A percentile compares a stretch with the other conserved stretches of the same genome.
These are phyloP conservation scores for Nomada flava DNA, from an alignment of 2,888 invertebrate genomes.

Conservation along the genomic window DNA sequence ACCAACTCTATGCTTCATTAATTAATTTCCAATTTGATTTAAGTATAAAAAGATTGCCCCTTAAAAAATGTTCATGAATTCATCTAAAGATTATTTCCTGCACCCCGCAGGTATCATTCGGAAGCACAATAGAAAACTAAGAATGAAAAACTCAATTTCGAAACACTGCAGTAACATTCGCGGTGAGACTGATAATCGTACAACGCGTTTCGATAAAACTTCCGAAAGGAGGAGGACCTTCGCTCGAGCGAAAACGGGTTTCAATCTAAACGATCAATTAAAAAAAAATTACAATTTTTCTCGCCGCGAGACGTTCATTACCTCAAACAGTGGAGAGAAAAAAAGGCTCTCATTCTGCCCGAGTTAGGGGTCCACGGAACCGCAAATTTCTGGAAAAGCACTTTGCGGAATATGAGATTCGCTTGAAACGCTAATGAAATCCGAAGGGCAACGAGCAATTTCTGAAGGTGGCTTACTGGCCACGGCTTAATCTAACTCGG, in stretches of 20 bases:
- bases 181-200: neutral
- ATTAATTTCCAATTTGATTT: too few species aligned
- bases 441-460: conserved; percentile 81
- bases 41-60: too few species aligned
- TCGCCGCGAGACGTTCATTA: neutral
- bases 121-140: too few species aligned
- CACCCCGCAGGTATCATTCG: too few species aligned
- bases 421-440: conserved; percentile 81
- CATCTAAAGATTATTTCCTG: too few species aligned
- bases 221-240: neutral
- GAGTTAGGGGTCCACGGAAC: conserved; percentile 58
- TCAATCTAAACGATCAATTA: conserved; percentile 12
- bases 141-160: too few species aligned
- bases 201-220: too few species aligned
- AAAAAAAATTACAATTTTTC: conserved; percentile 17
- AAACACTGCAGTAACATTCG: neutral
- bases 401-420: conserved; percentile 77
- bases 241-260: neutral
- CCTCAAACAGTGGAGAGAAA: neutral
- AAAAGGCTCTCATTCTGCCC: conserved; percentile 60
- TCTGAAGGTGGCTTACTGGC: conserved; percentile 82
- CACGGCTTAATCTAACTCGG: conserved; percentile 82
- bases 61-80: too few species aligned
- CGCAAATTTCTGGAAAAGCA: conserved; percentile 74
- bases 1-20: too few species aligned